These are phyloP conservation scores for Loripinus fragilis DNA, from an alignment of 2,888 invertebrate genomes.

Conservation along the genomic window DNA sequence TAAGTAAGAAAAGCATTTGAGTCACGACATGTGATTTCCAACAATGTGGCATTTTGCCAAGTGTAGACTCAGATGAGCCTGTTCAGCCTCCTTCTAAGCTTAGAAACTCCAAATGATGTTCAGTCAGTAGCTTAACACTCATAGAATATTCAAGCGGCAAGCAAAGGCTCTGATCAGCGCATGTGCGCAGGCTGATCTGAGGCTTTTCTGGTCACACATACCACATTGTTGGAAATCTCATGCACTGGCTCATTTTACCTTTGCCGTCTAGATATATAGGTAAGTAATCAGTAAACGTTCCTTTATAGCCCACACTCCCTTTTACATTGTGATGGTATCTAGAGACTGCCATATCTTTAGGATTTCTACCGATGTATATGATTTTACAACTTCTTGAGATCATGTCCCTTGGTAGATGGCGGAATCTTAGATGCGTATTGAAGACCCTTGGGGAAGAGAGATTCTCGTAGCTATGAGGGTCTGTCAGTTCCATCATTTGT, in stretches of 20 bases:
- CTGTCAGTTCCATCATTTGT: constrained; percentile 50
- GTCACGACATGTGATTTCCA: too few species aligned
- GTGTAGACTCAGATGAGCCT: too few species aligned
- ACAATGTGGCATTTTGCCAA: too few species aligned
- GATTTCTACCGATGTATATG: constrained; percentile 55
- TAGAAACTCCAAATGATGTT: too few species aligned
- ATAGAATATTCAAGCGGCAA: too few species aligned
- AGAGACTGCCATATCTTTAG: constrained; percentile 59
- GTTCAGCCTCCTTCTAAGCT: too few species aligned
- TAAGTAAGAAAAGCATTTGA: too few species aligned
- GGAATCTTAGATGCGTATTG: constrained; percentile 51
- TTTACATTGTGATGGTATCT: constrained; percentile 45
- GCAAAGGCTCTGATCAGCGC: too few species aligned
- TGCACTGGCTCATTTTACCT: constrained; percentile 34
- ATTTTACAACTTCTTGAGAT: constrained; percentile 53
- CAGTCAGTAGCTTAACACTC: too few species aligned
- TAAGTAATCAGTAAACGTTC: constrained; percentile 50
- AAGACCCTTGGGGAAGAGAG: constrained; percentile 55
- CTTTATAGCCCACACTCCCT: constrained; percentile 40
- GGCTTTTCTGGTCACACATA: too few species aligned
- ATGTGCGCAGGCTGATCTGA: too few species aligned
- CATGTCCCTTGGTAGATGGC: constrained; percentile 53
- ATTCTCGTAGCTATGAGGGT: constrained; percentile 15
- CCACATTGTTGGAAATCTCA: too few species aligned
- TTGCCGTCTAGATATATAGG: constrained; percentile 53